A percentile compares a stretch with the other conserved stretches of the same genome.
Evolutionary conservation across 2,797 vertebrate species (phyloP).

Genomic region (Steatocranus sp.): DNA sequence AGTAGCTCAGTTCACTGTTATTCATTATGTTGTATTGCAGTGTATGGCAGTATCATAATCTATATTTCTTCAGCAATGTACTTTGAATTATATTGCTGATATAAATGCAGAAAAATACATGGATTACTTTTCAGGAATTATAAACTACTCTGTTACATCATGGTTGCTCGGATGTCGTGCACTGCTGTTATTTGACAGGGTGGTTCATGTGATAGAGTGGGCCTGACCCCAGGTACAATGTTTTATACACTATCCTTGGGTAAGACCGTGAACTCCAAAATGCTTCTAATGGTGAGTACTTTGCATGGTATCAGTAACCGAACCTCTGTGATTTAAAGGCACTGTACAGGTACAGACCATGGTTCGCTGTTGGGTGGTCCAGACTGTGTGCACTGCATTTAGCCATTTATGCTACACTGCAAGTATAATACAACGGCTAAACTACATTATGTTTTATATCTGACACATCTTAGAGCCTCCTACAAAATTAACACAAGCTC

Average conservation of each 20-base stretch:
- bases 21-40: not conserved
- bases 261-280: not conserved
- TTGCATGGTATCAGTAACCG: no score
- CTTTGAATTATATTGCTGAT: not conserved
- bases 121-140: not conserved
- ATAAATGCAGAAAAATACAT: not conserved
- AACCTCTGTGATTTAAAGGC: not conserved
- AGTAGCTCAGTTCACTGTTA: not conserved
- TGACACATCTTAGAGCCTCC: not conserved
- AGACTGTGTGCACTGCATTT: not conserved
- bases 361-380: not conserved
- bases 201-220: not conserved
- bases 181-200: not conserved
- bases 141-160: not conserved
- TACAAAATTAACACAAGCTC: not conserved
- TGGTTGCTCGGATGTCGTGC: not conserved
- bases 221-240: not conserved
- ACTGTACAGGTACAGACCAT: not conserved
- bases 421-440: not conserved
- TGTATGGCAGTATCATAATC: not conserved
- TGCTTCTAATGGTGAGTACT: not conserved
- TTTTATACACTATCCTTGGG: not conserved
- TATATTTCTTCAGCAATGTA: not conserved
- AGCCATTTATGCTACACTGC: not conserved
- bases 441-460: not conserved